Evolutionary conservation across 1,140 invertebrate species (phyloP), one percentile per base, ranked within the genome.

Genomic region (Dendroctonus ponderosae): DNA sequence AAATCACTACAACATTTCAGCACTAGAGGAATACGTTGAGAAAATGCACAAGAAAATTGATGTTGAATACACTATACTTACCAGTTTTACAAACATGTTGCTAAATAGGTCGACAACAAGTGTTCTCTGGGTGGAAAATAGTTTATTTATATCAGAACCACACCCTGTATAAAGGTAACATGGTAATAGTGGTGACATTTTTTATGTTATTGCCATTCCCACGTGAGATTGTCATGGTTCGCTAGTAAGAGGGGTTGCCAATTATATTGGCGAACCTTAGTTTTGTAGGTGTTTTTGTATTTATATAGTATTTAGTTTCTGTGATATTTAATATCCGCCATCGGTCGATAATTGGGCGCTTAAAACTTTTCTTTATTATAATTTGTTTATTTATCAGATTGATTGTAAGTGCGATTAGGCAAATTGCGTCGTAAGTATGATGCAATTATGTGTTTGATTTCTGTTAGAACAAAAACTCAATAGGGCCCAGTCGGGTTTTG

Each of bases 61-160:
- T 46, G 8, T 11, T 12, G 26, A 46, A 46, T 11, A 46, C 50
- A 52, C 50, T 52, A 5, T 62, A 76, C 77, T 77, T 76, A 78
- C 77, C 77, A 78, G 76, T 78, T 78, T 78, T 78, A 77, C 77
- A 72, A 78, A 78, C 77, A 78, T 78, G 77, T 78, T 76, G 76
- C 71, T 68, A 68, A 70, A 72, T 75, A 64, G 56, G 64, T 58
- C 57, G 60, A 61, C 68, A 71, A 66, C 54, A 68, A 68, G 66
- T 66, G 62, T 56, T 61, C 40, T 46, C 14, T 50, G 49, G 44
- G 59, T 54, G 61, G 42, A 67, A 67, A 67, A 60, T 64, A 46
- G 54, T 48, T 49, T 76, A 76, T 77, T 72, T 78, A 78, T 77
- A 77, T 67, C 43, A 57, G 61, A 53, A 76, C 77, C 77, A 76